Evolutionary conservation across 2,797 vertebrate genomes (phyloP).

Genomic region (Gallirallus australis): DNA sequence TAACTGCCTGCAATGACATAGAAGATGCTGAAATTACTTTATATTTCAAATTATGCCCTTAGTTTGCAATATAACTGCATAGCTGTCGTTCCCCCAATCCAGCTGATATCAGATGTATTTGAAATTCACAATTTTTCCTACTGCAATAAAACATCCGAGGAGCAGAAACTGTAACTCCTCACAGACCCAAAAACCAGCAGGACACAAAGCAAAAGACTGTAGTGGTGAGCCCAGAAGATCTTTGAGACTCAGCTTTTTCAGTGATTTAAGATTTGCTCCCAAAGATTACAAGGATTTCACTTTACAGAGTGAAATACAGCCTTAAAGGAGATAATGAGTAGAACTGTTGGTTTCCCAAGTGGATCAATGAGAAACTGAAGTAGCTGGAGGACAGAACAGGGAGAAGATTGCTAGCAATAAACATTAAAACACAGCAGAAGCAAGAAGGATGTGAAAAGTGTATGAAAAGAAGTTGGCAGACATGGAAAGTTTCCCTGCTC

Average conservation of each 20-base stretch:
- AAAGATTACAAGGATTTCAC: neutral
- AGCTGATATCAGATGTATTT: neutral
- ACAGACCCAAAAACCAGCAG: neutral
- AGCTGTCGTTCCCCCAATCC: neutral
- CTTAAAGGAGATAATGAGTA: neutral
- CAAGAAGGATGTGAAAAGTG: neutral
- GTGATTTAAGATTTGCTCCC: neutral
- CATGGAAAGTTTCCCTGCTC: neutral
- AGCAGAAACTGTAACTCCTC: neutral
- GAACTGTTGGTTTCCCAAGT: neutral
- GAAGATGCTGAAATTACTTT: neutral
- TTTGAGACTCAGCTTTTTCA: neutral
- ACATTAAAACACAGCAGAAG: neutral
- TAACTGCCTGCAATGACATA: neutral
- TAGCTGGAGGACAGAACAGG: neutral
- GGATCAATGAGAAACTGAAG: neutral
- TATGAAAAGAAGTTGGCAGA: neutral
- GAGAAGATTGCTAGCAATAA: neutral
- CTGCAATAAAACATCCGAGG: neutral
- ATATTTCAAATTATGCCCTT: neutral
- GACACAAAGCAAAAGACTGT: neutral
- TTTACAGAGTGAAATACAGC: neutral
- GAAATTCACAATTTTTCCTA: conserved; percentile 22
- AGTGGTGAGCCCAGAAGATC: neutral
- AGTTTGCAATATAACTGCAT: neutral